These are phyloP conservation scores for Aramus guarauna DNA, from an alignment of 2,113 vertebrate genomes.

Conservation along the genomic window DNA sequence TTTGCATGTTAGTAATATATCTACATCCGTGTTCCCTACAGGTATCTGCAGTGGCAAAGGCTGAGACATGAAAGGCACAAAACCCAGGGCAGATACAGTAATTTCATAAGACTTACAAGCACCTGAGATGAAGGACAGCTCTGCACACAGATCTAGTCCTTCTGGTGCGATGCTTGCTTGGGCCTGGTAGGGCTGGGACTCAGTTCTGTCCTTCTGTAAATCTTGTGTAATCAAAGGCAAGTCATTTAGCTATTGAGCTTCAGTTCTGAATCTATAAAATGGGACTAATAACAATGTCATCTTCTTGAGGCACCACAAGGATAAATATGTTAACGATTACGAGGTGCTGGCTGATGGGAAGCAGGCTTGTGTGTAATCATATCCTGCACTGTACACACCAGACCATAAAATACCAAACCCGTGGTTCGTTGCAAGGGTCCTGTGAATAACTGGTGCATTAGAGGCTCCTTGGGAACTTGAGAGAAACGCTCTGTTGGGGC, in stretches of 20 bases:
- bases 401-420: slow-evolving; percentile 36
- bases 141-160: background rate
- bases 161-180: background rate
- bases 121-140: background rate
- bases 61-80: background rate
- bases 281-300: slow-evolving; percentile 47
- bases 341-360: slow-evolving; percentile 44
- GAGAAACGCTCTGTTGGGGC: background rate
- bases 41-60: background rate
- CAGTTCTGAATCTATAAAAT: slow-evolving; percentile 29
- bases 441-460: background rate
- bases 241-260: slow-evolving; percentile 12
- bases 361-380: slow-evolving; percentile 56
- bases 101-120: background rate
- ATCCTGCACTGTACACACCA: slow-evolving; percentile 41
- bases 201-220: background rate
- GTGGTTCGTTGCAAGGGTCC: background rate
- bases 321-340: slow-evolving; percentile 42
- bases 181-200: background rate
- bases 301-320: slow-evolving; percentile 33
- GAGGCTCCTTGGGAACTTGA: background rate
- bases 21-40: background rate
- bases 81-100: background rate
- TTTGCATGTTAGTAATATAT: background rate
- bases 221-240: background rate